phyloP scores from a whole-genome alignment of 92 coral and sea anemone species.

The Desmophyllum pertusum region DNA sequence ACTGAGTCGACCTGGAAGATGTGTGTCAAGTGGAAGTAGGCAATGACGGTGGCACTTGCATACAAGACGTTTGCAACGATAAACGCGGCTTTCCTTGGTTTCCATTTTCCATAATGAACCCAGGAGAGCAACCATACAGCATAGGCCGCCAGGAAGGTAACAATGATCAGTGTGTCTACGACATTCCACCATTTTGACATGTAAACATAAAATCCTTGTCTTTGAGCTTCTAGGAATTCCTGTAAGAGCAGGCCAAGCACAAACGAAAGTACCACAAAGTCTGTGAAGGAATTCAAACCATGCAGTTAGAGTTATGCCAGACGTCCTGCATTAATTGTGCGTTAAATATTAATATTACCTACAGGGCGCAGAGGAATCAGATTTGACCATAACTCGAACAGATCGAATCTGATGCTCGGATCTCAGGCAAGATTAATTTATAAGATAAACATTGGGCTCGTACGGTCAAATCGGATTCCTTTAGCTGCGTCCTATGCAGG shows the following conservation, averaged over 20 bases:
- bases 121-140: background rate
- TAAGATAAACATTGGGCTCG: too few species aligned
- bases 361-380: background rate
- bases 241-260: background rate
- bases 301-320: background rate
- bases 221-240: background rate
- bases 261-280: slow-evolving; percentile 1
- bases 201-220: slow-evolving; percentile 27
- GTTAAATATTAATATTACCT: background rate
- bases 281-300: background rate
- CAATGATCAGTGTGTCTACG: slow-evolving; percentile 12
- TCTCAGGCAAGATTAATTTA: too few species aligned
- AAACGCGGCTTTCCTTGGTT: background rate
- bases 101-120: background rate
- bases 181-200: slow-evolving; percentile 39
- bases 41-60: slow-evolving; percentile 4
- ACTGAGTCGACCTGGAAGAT: slow-evolving; percentile 30
- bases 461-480: too few species aligned
- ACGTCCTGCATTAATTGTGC: background rate
- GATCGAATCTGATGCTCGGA: too few species aligned
- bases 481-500: too few species aligned
- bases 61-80: slow-evolving; percentile 12
- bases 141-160: background rate
- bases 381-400: background rate
- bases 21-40: slow-evolving; percentile 33